Percentiles rank a stretch among this genome's conserved stretches.
Conservation (phyloP, 2,888 invertebrate genomes). For the Diloba caeruleocephala region DNA sequence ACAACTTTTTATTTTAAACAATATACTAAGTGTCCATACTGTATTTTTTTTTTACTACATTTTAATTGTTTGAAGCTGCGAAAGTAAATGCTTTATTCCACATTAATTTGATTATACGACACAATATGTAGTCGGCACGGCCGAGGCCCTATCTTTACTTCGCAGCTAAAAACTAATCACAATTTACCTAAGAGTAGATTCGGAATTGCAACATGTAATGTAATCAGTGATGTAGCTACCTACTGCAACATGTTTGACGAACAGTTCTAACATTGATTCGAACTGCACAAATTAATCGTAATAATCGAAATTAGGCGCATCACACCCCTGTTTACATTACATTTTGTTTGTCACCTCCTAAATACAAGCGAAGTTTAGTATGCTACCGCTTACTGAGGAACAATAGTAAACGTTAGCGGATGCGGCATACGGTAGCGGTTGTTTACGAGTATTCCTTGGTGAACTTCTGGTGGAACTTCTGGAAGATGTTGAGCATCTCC, state of each 20-base stretch:
- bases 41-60: slow-evolving; percentile 3
- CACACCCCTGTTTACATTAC: too few relatives aligned
- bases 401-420: neutral
- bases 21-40: slow-evolving; percentile 4
- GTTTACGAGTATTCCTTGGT: slow-evolving; percentile 69
- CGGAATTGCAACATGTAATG: too few relatives aligned
- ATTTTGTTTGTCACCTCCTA: too few relatives aligned
- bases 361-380: slow-evolving; percentile 5
- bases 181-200: too few relatives aligned
- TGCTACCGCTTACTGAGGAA: neutral
- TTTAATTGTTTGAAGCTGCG: slow-evolving; percentile 24
- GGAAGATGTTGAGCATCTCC: slow-evolving; percentile 94
- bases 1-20: neutral
- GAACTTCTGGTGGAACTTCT: slow-evolving; percentile 95
- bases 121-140: neutral
- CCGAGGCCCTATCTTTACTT: neutral
- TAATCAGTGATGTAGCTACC: too few relatives aligned
- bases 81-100: neutral
- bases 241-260: too few relatives aligned
- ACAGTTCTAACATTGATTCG: too few relatives aligned
- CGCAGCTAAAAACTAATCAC: slow-evolving; percentile 23
- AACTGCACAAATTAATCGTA: too few relatives aligned
- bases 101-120: neutral
- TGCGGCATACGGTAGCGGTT: too few relatives aligned
- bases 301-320: too few relatives aligned